Evolutionary conservation across 2,888 invertebrate genomes (phyloP), one percentile per base, ranked within the genome.

Genomic region (Marasmarcha lunaedactyla): DNA sequence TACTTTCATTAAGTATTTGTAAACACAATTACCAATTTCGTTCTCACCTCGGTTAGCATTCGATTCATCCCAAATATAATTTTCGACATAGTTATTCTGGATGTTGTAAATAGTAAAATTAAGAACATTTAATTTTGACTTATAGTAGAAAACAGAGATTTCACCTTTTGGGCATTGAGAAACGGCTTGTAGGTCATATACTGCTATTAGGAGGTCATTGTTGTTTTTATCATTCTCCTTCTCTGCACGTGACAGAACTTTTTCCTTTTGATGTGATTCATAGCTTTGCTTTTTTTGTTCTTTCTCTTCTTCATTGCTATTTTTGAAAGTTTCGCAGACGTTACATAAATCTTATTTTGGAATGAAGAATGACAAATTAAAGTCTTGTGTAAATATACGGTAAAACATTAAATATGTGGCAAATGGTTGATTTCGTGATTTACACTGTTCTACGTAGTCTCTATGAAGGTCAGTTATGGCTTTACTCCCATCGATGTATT

Each of bases 51-150:
- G 46, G 34, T 50, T 43, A 3, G 51, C 57, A 38, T 53, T 41
- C 6, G 51, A 50, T 45, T 66, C 56, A 43, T 62, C 52, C 60
- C 58, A 62, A 30, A 61, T 46, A 43, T 51, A 56, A 40, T 53
- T 46, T 20, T 57, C 46, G 25, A 42, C 44, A 42, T 33, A 37
- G 15, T 46, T 48, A 37, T 30, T 46, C 41, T 51, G 43, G 9
- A 58, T 35, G 2, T 12, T 35, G n/a, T n/a, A n/a, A n/a, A n/a
- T n/a, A n/a, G n/a, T n/a, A n/a, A n/a, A n/a, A n/a, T n/a, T n/a
- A n/a, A 14, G 2, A 35, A 35, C 35, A 35, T 35, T 14, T 1
- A 14, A n/a, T 35, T 35, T 14, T 7, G 35, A 35, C 26, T 38
- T 30, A 33, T 33, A 33, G 11, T 33, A 33, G 11, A 33, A 33